Evolutionary conservation across 35 echinoderm and acorn worm genomes (phyloP), one percentile per base, ranked within the genome.

Genomic region (Nesometra sesokonis): DNA sequence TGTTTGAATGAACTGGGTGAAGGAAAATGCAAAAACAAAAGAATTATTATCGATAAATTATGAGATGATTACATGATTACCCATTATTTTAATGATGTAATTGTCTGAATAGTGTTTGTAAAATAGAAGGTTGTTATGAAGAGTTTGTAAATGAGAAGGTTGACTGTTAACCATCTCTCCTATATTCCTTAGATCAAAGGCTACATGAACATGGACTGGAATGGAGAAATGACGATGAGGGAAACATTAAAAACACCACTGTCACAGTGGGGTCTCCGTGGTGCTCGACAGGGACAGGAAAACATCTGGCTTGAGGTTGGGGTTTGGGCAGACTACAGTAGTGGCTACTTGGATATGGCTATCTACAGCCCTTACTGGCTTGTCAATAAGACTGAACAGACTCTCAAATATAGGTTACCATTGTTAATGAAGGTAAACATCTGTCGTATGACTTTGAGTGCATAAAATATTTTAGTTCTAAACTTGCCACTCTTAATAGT

Each of bases 281-380:
- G 94, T 17, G 86, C 35, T 23, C 34, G 34, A 29, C 76, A 90
- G 29, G 90, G 84, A 23, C 91, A 91, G 80, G 33, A 83, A 0
- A 38, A 83, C 34, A 13, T 83, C n/a, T 87, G 83, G 89, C 87
- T 93, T 23, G 95, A 97, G 84, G 83, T 93, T 30, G 95, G 95
- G 35, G 95, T 97, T 27, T 91, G 87, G 87, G 93, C 85, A 13
- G 86, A 97, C 36, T 97, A 97, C 81, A 93, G 87, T 27, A 86
- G 88, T 19, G 95, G 95, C 27, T 93, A 85, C 85, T 76, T 91
- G 80, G 92, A 97, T 35, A 97, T 97, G 95, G 92, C 95, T 11
- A 76, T 97, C 11, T 97, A 94, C 81, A 84, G 90, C 27, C 89
- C 95, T 32, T 97, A 97, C 82, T 94, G 92, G 87, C 92, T 97